Evolutionary conservation across 1,140 invertebrate species (phyloP).

Genomic region (Lordiphosa stackelbergi): DNA sequence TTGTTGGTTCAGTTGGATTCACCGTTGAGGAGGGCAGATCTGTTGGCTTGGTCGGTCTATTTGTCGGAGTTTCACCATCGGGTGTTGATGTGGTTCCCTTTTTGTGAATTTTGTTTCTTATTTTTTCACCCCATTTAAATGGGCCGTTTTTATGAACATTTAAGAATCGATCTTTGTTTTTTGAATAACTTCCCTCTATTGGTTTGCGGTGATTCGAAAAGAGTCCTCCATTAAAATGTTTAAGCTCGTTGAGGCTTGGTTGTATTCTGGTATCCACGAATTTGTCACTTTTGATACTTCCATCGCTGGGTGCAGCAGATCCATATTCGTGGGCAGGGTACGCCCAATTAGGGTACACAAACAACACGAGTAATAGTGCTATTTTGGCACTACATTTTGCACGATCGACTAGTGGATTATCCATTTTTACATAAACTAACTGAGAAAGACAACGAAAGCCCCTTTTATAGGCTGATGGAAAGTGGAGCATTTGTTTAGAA

Average conservation of each 20-base stretch:
- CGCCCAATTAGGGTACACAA: constrained; percentile 25
- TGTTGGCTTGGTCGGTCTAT: not conserved
- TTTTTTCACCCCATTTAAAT: constrained; percentile 18
- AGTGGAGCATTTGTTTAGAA: constrained; percentile 27
- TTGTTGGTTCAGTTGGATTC: constrained; percentile 1
- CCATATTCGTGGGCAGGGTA: constrained; percentile 15
- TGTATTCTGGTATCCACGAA: not conserved
- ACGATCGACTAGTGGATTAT: constrained; percentile 5
- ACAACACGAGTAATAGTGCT: constrained; percentile 16
- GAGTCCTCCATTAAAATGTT: constrained; percentile 2
- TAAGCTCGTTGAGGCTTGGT: not conserved
- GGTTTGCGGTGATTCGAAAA: not conserved
- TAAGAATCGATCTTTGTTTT: constrained; percentile 9
- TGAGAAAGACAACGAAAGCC: not conserved
- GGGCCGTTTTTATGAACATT: not conserved
- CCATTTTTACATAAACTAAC: constrained; percentile 16
- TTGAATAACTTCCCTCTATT: constrained; percentile 2
- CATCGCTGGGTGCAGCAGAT: not conserved
- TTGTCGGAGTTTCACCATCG: not conserved
- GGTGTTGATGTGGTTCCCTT: not conserved
- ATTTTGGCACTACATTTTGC: constrained; percentile 8
- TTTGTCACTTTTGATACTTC: not conserved
- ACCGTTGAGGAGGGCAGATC: not conserved
- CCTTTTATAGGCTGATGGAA: constrained; percentile 25
- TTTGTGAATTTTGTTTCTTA: constrained; percentile 17